These are phyloP conservation scores for Mergus octosetaceus DNA, from an alignment of 2,797 vertebrate species.

Conservation along the genomic window DNA sequence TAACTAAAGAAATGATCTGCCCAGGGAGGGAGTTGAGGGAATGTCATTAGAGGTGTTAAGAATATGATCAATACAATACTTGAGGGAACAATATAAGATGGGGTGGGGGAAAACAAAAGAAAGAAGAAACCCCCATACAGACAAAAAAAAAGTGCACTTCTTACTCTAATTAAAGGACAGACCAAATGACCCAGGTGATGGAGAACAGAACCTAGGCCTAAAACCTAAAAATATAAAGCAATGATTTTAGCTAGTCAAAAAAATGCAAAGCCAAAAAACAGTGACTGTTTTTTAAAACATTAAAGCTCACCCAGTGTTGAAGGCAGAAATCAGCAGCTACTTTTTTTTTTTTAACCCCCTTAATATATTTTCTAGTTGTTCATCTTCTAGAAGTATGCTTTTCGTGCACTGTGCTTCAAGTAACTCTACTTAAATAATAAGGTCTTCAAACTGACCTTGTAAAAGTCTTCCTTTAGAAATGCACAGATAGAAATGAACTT, in stretches of 20 bases:
- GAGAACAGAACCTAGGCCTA: background rate
- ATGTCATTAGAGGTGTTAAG: background rate
- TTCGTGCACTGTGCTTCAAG: conserved; percentile 6
- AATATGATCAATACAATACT: background rate
- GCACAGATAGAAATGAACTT: conserved; percentile 60
- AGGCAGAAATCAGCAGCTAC: background rate
- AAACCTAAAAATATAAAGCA: background rate
- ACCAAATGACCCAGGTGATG: background rate
- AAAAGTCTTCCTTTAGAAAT: conserved; percentile 51
- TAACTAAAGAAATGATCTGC: conserved; percentile 37
- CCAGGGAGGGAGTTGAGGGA: background rate
- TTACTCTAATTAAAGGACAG: background rate
- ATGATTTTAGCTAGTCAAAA: background rate
- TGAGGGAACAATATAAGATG: background rate
- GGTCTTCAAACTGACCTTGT: conserved; percentile 51
- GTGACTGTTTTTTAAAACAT: background rate
- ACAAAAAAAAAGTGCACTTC: background rate
- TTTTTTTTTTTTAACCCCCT: background rate
- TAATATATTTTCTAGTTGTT: conserved; percentile 29
- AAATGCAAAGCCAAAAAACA: background rate
- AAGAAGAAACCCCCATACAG: background rate
- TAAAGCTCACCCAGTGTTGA: background rate
- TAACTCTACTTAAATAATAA: conserved; percentile 58
- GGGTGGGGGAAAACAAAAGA: fast-evolving
- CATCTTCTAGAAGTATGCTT: conserved; percentile 3